Conservation (phyloP, 2,113 vertebrate species). For the Microcebus murinus region DNA sequence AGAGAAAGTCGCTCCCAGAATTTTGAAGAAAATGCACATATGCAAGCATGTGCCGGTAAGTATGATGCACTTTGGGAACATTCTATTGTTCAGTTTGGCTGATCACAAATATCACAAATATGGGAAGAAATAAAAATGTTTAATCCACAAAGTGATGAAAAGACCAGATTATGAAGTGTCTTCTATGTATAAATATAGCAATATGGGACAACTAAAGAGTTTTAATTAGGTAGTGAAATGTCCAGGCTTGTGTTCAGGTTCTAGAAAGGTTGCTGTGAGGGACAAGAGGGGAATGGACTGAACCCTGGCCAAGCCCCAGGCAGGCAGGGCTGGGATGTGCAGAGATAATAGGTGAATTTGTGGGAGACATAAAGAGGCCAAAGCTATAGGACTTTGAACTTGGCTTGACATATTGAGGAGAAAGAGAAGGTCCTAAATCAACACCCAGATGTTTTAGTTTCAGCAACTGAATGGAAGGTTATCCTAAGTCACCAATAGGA, state of each 20-base stretch:
- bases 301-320: background rate
- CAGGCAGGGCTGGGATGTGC: background rate
- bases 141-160: background rate
- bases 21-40: background rate
- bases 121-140: background rate
- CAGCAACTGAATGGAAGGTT: background rate
- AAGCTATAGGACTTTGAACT: background rate
- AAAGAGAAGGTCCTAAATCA: background rate
- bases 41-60: background rate
- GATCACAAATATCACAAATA: background rate
- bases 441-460: background rate
- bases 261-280: background rate
- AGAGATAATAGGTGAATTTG: background rate
- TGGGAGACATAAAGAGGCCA: background rate
- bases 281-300: background rate
- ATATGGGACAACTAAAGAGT: background rate
- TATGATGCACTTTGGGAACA: background rate
- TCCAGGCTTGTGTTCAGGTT: background rate
- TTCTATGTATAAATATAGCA: background rate
- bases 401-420: background rate
- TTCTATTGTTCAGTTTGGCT: background rate
- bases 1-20: background rate
- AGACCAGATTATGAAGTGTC: background rate
- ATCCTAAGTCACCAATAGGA: no score
- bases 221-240: background rate